Percentiles rank a stretch among this genome's conserved stretches.
phyloP scores from a whole-genome alignment of 2,888 invertebrate genomes.

The Volucella zonaria region DNA sequence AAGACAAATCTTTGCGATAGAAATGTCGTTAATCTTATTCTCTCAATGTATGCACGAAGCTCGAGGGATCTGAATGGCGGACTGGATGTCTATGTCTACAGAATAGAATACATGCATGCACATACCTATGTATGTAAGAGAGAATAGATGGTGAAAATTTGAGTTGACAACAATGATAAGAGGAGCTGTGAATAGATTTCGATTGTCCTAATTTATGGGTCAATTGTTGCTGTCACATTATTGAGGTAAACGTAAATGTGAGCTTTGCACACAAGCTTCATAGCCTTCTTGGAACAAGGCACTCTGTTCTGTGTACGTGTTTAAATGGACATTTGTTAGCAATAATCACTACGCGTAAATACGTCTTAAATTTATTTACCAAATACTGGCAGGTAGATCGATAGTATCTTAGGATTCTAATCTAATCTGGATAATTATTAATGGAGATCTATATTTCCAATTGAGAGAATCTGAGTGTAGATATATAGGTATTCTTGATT shows the following conservation, averaged over 20 bases:
- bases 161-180: slow-evolving; percentile 51
- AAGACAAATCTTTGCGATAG: slow-evolving; percentile 30
- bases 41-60: not conserved
- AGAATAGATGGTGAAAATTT: slow-evolving; percentile 48
- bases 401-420: not conserved
- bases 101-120: not conserved
- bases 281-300: not conserved
- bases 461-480: not conserved
- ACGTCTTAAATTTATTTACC: slow-evolving; percentile 13
- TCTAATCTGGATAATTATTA: slow-evolving; percentile 26
- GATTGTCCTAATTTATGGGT: slow-evolving; percentile 53
- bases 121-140: slow-evolving; percentile 8
- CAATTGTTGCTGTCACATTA: slow-evolving; percentile 47
- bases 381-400: slow-evolving; percentile 19
- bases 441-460: slow-evolving; percentile 1
- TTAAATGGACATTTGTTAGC: slow-evolving; percentile 8
- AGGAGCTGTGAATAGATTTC: slow-evolving; percentile 50
- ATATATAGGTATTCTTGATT: too few relatives aligned
- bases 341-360: slow-evolving; percentile 3
- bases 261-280: not conserved
- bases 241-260: slow-evolving; percentile 7
- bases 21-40: slow-evolving; percentile 51
- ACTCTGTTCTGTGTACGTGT: slow-evolving; percentile 1
- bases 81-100: too few relatives aligned
- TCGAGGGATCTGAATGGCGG: not conserved